A percentile compares a stretch with the other conserved stretches of the same genome.
These are phyloP conservation scores for Limnephilus auricula DNA, from an alignment of 2,888 invertebrate species.

Conservation along the genomic window DNA sequence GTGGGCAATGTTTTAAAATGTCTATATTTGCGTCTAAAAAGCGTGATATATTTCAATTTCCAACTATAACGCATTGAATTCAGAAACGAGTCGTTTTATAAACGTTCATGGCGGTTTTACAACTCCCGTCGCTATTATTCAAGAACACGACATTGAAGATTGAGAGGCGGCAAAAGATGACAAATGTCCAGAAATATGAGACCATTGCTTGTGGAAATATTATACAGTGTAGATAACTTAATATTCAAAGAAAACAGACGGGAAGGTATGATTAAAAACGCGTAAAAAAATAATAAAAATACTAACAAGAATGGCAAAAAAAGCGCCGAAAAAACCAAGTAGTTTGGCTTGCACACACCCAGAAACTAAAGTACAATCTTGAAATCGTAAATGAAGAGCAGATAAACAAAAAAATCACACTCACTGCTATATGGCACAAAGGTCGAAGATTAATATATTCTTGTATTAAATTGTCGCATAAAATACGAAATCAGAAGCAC, in stretches of 20 bases:
- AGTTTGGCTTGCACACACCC: conserved; percentile 8
- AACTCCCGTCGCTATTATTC: neutral
- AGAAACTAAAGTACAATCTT: neutral
- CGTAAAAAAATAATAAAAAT: neutral
- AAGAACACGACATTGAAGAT: neutral
- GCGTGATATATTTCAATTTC: too few species aligned
- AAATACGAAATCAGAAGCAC: neutral
- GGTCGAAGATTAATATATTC: conserved; percentile 22
- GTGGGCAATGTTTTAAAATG: neutral
- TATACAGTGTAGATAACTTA: too few species aligned
- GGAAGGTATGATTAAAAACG: neutral
- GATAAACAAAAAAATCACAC: neutral
- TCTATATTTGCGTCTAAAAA: neutral
- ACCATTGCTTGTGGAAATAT: neutral
- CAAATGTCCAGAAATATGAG: neutral
- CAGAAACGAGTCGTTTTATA: neutral
- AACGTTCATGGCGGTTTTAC: too few species aligned
- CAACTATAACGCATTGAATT: neutral
- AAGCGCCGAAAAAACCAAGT: neutral
- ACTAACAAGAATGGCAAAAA: neutral
- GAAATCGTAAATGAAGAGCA: neutral
- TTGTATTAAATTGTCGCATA: neutral
- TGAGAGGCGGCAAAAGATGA: neutral
- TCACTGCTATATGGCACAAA: neutral
- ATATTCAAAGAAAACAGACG: neutral